Percentiles rank a stretch among this genome's conserved stretches.
Evolutionary conservation across 2,888 invertebrate species (phyloP).

Genomic region (Nomada ferruginata): DNA sequence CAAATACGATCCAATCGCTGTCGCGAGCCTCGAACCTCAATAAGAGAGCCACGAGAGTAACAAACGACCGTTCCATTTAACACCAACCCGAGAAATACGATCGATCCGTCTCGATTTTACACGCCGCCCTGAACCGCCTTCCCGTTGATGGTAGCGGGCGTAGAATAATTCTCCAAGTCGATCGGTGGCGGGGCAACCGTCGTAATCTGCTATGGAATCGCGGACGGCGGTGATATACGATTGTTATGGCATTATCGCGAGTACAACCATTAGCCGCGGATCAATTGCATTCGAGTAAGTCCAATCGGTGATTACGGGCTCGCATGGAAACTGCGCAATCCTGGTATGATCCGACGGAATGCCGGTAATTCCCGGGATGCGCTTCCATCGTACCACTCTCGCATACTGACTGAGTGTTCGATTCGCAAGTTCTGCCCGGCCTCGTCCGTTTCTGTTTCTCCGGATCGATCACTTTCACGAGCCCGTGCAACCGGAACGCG

Average conservation of each 20-base stretch:
- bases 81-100: too few species aligned
- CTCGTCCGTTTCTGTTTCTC: conserved; percentile 27
- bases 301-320: conserved; percentile 63
- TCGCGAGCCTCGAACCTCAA: too few species aligned
- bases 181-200: not conserved
- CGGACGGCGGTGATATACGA: conserved; percentile 66
- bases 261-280: conserved; percentile 63
- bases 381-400: conserved; percentile 69
- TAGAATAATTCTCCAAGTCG: not conserved
- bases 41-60: too few species aligned
- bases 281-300: conserved; percentile 70
- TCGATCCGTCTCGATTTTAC: too few species aligned
- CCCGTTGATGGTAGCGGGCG: too few species aligned
- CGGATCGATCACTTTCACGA: conserved; percentile 63
- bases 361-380: conserved; percentile 78
- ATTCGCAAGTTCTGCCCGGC: conserved; percentile 52
- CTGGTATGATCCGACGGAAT: conserved; percentile 81
- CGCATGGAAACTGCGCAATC: conserved; percentile 78
- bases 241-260: conserved; percentile 67
- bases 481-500: conserved; percentile 15
- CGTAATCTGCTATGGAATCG: conserved; percentile 51
- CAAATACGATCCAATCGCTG: too few species aligned
- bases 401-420: conserved; percentile 70
- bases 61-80: too few species aligned
- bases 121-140: too few species aligned